Conservation (phyloP, 2,888 invertebrate genomes). For the Cartodere bifasciata region DNA sequence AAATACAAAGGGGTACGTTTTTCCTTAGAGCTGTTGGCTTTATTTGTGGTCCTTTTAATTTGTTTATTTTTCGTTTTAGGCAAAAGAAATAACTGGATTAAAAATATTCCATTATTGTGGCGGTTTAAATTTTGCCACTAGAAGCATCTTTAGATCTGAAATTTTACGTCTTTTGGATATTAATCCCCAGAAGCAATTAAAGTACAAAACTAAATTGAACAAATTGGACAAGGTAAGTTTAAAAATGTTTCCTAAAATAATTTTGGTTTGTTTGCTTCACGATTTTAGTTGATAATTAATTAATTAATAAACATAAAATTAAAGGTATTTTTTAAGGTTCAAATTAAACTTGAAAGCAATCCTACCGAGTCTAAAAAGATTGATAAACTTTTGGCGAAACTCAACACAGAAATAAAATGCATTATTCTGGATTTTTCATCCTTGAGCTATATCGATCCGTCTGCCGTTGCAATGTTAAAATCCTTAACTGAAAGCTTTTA, state of each 20-base stretch:
- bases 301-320: constrained; percentile 8
- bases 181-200: constrained; percentile 36
- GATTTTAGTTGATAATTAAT: constrained; percentile 11
- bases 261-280: too few species aligned
- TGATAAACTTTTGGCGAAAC: constrained; percentile 17
- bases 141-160: constrained; percentile 41
- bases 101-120: constrained; percentile 59
- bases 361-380: constrained; percentile 15
- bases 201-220: constrained; percentile 31
- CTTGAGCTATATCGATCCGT: constrained; percentile 50
- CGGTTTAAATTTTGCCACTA: constrained; percentile 53
- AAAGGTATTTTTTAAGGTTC: constrained; percentile 3
- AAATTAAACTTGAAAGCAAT: background rate
- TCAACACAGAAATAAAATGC: constrained; percentile 25
- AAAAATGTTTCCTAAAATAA: constrained; percentile 10
- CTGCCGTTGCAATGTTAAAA: constrained; percentile 44
- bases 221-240: constrained; percentile 23
- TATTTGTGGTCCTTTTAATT: constrained; percentile 4
- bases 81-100: constrained; percentile 46
- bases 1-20: constrained; percentile 46
- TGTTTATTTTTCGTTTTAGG: constrained; percentile 32
- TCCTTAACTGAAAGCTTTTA: constrained; percentile 40
- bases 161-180: constrained; percentile 40
- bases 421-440: constrained; percentile 50
- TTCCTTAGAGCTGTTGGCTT: too few species aligned